Base-by-base conservation (phyloP, 2,888 invertebrate species). In the Habroteleia sp. region DNA sequence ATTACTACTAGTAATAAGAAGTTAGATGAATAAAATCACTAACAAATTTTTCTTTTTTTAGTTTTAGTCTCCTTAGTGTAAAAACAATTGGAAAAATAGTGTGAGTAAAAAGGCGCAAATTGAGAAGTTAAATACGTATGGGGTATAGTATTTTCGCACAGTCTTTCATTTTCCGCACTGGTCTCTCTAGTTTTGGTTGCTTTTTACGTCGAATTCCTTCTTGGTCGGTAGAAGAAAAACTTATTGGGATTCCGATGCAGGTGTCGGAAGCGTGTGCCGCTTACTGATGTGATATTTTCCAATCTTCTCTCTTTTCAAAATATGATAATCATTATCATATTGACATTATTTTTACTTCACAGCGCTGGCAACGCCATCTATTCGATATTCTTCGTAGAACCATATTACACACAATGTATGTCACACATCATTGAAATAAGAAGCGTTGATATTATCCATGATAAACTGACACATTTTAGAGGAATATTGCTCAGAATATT, bases 181-280 rank as follows among this genome's bases (percentile, higher is more conserved):
- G 50, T 42, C 48, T 46, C 33, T 56, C 33, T 39, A 25, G 62
- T 52, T 62, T 54, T 44, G 33, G 35, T 50, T 52, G 25, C 25
- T 39, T 54, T 52, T 71, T 62, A 46, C 62, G 37, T 54, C 8
- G 54, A 60, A 62, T 71, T 71, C 62, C 33, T 42, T 14, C 23
- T 69, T 37, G 23, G 69, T 62, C 25, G 50, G 44, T 77, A 72
- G 66, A 77, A 80, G 80, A 81, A 82, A 85, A 84, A 84, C 85
- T 84, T 83, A 86, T 87, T 84, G 82, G 79, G 83, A 87, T 87
- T 86, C 86, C 76, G 74, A 77, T 79, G 83, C 77, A 80, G 82
- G 80, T 78, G 83, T 79, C 79, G 80, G 74, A 80, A 79, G 81
- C 87, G 86, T 87, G 87, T 84, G 79, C 80, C 58, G 85, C 80